Conservation (phyloP, 2,888 invertebrate genomes). For the Acholoe squamosa region DNA sequence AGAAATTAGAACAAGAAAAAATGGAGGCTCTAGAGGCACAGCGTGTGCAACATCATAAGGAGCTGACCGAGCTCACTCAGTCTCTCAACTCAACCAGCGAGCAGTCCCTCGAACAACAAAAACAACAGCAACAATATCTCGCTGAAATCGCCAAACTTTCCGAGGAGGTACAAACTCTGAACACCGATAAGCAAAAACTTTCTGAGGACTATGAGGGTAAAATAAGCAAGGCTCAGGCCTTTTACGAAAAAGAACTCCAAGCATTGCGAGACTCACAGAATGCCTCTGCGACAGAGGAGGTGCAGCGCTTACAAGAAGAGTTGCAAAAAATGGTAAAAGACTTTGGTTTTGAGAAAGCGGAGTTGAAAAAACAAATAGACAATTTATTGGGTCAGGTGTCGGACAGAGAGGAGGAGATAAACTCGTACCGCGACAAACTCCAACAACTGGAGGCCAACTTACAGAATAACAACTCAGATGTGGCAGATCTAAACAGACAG, state of each 20-base stretch:
- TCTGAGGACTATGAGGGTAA: constrained; percentile 80
- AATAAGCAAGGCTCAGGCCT: constrained; percentile 79
- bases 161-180: constrained; percentile 71
- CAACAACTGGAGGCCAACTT: constrained; percentile 71
- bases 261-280: constrained; percentile 75
- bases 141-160: constrained; percentile 74
- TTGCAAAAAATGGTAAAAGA: constrained; percentile 79
- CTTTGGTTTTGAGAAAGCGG: constrained; percentile 74
- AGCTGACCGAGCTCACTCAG: constrained; percentile 75
- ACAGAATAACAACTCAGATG: constrained; percentile 72
- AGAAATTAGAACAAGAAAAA: constrained; percentile 76
- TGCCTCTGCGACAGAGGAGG: constrained; percentile 73
- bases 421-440: constrained; percentile 73
- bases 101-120: constrained; percentile 75
- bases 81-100: constrained; percentile 67
- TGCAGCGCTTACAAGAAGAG: constrained; percentile 74
- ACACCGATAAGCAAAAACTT: constrained; percentile 73
- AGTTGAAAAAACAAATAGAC: constrained; percentile 77
- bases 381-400: constrained; percentile 77
- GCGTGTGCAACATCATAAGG: constrained; percentile 74
- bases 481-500: constrained; percentile 74
- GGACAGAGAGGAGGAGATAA: constrained; percentile 77
- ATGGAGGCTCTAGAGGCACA: constrained; percentile 75
- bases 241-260: constrained; percentile 82
- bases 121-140: constrained; percentile 76